Evolutionary conservation across 92 coral and sea anemone species (phyloP).

Genomic region (Siderastrea radians): DNA sequence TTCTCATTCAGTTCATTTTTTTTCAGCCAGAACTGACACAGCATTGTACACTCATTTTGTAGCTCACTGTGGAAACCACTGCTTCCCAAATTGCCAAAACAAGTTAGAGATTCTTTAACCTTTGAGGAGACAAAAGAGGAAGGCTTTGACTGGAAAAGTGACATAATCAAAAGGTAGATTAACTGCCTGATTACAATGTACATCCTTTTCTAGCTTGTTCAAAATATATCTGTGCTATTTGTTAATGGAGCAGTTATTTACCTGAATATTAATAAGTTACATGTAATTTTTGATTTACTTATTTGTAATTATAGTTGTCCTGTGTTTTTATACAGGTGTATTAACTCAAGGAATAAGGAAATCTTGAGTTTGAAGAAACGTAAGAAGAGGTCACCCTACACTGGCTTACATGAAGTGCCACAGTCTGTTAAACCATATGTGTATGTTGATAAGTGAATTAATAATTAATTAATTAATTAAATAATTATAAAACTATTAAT

Average conservation of each 20-base stretch:
- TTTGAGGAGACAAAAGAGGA: slow-evolving; percentile 84
- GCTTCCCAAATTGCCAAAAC: slow-evolving; percentile 77
- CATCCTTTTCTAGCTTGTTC: neutral
- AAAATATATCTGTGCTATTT: no score
- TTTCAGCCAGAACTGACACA: no score
- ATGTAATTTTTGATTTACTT: neutral
- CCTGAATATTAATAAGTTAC: no score
- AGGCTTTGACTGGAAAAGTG: slow-evolving; percentile 91
- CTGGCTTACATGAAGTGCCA: slow-evolving; percentile 82
- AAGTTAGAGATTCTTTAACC: slow-evolving; percentile 80
- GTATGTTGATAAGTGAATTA: neutral
- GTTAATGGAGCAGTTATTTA: no score
- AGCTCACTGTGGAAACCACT: slow-evolving; percentile 87
- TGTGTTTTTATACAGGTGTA: slow-evolving; percentile 51
- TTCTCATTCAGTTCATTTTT: no score
- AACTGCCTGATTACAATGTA: neutral
- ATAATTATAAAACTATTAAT: no score
- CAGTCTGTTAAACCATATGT: slow-evolving; percentile 36
- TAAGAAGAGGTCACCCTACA: slow-evolving; percentile 77
- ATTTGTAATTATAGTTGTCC: neutral
- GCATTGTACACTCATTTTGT: neutral
- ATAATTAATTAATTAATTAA: no score
- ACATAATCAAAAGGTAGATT: slow-evolving; percentile 81
- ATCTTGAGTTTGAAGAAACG: slow-evolving; percentile 57
- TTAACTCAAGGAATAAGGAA: slow-evolving; percentile 81